These are phyloP conservation scores for Perccottus glenii DNA, from an alignment of 2,113 vertebrate genomes.

Conservation along the genomic window DNA sequence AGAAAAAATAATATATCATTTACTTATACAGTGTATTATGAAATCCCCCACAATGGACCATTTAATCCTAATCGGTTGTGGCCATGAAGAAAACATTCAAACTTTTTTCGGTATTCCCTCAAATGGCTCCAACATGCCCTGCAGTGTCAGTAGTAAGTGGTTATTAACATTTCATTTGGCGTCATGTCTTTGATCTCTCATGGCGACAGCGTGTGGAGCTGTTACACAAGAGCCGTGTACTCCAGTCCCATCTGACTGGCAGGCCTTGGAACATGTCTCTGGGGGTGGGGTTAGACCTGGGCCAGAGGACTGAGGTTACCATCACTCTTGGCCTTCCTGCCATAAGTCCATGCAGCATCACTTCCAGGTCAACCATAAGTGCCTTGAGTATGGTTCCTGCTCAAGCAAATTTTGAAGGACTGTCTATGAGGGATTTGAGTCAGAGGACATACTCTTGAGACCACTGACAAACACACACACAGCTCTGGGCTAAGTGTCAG, in stretches of 20 bases:
- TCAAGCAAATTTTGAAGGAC: conserved; percentile 1
- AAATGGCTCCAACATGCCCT: conserved; percentile 27
- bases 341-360: conserved; percentile 27
- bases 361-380: conserved; percentile 8
- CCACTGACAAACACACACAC: conserved; percentile 1
- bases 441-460: conserved; percentile 37
- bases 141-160: conserved; percentile 53
- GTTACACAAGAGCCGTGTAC: conserved; percentile 55
- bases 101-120: conserved; percentile 18
- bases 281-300: conserved; percentile 17
- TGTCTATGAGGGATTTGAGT: conserved; percentile 21
- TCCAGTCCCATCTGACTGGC: conserved; percentile 41
- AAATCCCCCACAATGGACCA: background rate
- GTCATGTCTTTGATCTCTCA: conserved; percentile 47
- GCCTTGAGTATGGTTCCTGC: conserved; percentile 15
- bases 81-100: conserved; percentile 21
- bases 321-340: conserved; percentile 14
- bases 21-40: too few species aligned
- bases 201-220: conserved; percentile 28
- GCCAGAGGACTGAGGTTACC: conserved; percentile 20
- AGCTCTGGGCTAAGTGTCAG: conserved; percentile 24
- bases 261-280: conserved; percentile 31
- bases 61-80: conserved; percentile 6
- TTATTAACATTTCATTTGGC: conserved; percentile 60
- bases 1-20: background rate